phyloP scores from a whole-genome alignment of 2,888 invertebrate genomes.

The Ceraclea dissimilis region DNA sequence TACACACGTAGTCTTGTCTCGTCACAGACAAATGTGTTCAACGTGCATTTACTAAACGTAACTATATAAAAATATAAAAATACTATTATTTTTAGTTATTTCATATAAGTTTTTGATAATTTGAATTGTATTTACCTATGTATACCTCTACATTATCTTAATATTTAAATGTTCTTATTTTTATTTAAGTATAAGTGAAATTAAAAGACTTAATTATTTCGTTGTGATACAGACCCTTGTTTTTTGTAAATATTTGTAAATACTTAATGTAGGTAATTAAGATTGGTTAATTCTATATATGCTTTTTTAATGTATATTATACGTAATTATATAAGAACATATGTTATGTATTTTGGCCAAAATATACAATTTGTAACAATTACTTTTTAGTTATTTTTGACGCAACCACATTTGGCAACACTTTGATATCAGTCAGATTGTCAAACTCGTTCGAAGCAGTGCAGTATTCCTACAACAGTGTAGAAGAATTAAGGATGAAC shows the following conservation, averaged over 20 bases:
- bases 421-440: too few relatives aligned
- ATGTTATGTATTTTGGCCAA: constrained; percentile 26
- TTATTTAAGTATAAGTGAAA: not conserved
- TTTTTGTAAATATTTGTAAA: constrained; percentile 20
- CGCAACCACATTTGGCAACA: not conserved
- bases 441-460: too few relatives aligned
- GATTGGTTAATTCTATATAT: constrained; percentile 4
- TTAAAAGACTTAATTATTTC: constrained; percentile 19
- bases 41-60: too few relatives aligned
- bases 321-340: not conserved
- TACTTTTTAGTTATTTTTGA: constrained; percentile 3
- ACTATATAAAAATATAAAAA: not conserved
- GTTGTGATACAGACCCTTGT: constrained; percentile 23
- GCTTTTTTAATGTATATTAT: not conserved
- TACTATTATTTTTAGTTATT: not conserved
- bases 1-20: too few relatives aligned
- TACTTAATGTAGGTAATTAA: constrained; percentile 3
- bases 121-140: not conserved
- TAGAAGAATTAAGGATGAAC: too few relatives aligned
- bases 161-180: not conserved
- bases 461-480: too few relatives aligned
- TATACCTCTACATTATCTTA: not conserved
- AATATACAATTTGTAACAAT: constrained; percentile 20
- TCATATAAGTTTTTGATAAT: not conserved
- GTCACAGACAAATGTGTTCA: too few relatives aligned